Evolutionary conservation across 2,113 vertebrate genomes (phyloP).

Genomic region (Copsychus sechellarum): DNA sequence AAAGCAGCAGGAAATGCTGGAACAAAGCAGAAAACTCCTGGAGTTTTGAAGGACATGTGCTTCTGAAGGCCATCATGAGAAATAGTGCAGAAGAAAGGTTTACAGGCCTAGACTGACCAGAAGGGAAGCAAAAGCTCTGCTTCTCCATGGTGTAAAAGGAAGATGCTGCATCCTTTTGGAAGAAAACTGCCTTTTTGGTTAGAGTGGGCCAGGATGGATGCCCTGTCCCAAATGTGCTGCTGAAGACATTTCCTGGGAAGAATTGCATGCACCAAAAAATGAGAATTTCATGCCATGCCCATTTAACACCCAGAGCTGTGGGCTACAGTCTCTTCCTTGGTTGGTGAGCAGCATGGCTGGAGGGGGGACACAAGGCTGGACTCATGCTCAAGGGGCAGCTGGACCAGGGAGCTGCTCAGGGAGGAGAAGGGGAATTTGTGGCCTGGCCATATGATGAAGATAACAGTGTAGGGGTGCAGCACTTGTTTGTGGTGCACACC

Average conservation of each 20-base stretch:
- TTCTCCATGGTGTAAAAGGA: not conserved
- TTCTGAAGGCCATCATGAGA: not conserved
- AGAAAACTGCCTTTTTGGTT: not conserved
- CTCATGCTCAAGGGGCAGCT: not conserved
- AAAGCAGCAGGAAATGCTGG: not conserved
- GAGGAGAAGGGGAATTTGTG: not conserved
- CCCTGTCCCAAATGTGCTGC: not conserved
- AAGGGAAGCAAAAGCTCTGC: not conserved
- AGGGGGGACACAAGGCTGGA: not conserved
- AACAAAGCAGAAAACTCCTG: not conserved
- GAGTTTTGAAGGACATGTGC: not conserved
- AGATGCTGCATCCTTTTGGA: not conserved
- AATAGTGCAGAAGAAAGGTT: not conserved
- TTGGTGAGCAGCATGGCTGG: not conserved
- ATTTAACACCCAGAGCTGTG: not conserved
- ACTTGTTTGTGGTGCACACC: rapidly evolving
- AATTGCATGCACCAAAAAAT: rapidly evolving
- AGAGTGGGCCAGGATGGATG: not conserved
- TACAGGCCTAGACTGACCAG: not conserved
- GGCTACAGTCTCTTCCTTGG: not conserved
- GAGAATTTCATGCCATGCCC: not conserved
- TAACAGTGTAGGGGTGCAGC: not conserved
- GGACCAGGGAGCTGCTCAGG: not conserved
- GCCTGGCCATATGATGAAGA: not conserved
- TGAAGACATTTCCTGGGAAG: not conserved